Evolutionary conservation across 2,888 invertebrate genomes (phyloP).

Genomic region (Lordiphosa andalusiaca): DNA sequence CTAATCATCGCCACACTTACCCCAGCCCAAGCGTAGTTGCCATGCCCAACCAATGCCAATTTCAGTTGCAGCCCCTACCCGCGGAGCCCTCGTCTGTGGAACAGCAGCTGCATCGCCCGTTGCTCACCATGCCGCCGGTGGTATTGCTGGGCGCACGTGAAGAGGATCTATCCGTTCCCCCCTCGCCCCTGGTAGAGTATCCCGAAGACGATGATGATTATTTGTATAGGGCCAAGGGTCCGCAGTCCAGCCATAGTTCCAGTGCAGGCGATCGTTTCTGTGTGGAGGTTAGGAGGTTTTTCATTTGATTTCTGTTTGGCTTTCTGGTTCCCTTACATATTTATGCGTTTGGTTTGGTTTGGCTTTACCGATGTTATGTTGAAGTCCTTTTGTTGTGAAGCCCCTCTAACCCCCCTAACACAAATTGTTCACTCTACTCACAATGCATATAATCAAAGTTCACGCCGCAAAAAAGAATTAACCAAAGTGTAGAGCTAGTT

Average conservation of each 20-base stretch:
- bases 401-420: too few relatives aligned
- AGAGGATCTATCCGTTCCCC: constrained; percentile 80
- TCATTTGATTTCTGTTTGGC: constrained; percentile 46
- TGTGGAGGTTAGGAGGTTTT: constrained; percentile 80
- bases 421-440: too few relatives aligned
- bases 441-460: too few relatives aligned
- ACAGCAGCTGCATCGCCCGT: constrained; percentile 78
- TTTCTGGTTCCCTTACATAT: constrained; percentile 12
- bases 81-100: constrained; percentile 46
- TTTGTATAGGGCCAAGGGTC: constrained; percentile 42
- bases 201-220: constrained; percentile 90
- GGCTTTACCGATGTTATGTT: too few relatives aligned
- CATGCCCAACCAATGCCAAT: constrained; percentile 53
- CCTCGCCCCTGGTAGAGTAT: constrained; percentile 91
- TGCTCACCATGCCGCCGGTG: constrained; percentile 81
- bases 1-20: constrained; percentile 18
- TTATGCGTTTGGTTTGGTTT: too few relatives aligned
- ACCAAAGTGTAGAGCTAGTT: too few relatives aligned
- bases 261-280: constrained; percentile 79
- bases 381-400: too few relatives aligned
- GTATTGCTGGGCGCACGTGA: constrained; percentile 79
- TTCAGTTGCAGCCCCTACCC: constrained; percentile 62
- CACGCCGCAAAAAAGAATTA: too few relatives aligned
- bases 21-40: constrained; percentile 36
- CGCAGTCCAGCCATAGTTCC: constrained; percentile 66